phyloP scores from a whole-genome alignment of 2,797 vertebrate genomes.

The Peromyscus eremicus region DNA sequence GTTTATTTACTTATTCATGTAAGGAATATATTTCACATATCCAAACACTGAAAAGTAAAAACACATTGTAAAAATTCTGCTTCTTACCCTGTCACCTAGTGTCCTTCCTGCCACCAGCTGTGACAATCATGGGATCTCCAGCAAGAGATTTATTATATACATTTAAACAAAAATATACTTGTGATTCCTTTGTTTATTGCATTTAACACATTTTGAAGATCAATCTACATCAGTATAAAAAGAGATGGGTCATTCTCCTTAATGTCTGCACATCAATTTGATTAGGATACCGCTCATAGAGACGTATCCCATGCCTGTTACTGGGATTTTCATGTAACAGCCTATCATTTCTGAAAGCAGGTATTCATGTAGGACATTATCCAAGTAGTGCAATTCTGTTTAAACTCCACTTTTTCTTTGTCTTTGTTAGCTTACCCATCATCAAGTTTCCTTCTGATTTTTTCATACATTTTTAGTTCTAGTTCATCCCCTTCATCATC shows the following conservation, averaged over 20 bases:
- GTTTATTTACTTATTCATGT: not conserved
- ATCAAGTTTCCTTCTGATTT: not conserved
- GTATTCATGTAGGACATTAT: not conserved
- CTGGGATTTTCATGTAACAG: not conserved
- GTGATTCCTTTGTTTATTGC: constrained; percentile 47
- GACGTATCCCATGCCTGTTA: not conserved
- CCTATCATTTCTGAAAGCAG: not conserved
- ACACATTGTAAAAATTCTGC: not conserved
- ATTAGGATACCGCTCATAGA: not conserved
- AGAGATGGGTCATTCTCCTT: not conserved
- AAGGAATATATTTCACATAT: constrained; percentile 8
- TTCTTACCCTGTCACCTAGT: not conserved
- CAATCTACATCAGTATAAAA: not conserved
- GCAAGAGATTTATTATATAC: not conserved
- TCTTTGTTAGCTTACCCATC: not conserved
- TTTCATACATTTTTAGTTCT: not conserved
- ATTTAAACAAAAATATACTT: not conserved
- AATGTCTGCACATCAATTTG: not conserved
- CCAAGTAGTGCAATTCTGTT: not conserved
- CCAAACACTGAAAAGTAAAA: not conserved
- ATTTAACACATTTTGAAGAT: not conserved
- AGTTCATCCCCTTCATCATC: not conserved
- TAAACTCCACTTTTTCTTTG: not conserved
- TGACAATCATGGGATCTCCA: not conserved
- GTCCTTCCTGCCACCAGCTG: not conserved